Evolutionary conservation across 2,888 invertebrate species (phyloP), one percentile per base, ranked within the genome.

Genomic region (Strigamia crassipes): DNA sequence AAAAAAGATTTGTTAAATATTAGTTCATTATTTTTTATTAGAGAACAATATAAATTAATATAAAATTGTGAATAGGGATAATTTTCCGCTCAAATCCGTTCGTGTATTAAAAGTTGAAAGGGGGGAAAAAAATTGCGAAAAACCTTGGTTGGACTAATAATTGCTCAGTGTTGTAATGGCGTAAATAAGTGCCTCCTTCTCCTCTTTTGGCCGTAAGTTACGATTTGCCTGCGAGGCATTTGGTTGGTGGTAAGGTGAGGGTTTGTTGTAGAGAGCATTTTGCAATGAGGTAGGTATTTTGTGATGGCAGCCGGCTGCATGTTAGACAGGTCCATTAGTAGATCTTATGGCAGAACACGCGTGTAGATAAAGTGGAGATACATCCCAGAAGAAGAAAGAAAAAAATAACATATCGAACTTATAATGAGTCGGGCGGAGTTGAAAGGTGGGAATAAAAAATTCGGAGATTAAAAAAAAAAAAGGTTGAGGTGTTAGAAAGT

Each of bases 151-250:
- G 31, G 66, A 66, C 66, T 66, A 66, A 66, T 66, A 66, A 66
- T 66, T 66, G 66, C 66, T 66, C 66, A 66, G 66, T 66, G 66
- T 66, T 66, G 66, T 66, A 66, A 66, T 66, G 66, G 66, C 66
- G 66, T 66, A 66, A 66, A 66, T 66, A 66, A 66, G 66, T 66
- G 66, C 66, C 66, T 66, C 66, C 66, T 31, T 27, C 66, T 66
- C 27, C 66, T 66, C 66, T 66, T 66, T 66, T 66, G 66, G 27
- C 27, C 27, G 66, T 66, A 66, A 66, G 66, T 66, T 66, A 66
- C 66, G 66, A 66, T 23, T 66, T 66, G 66, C 66, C 66, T 66
- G 23, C 66, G 27, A 27, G 66, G 66, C 66, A 66, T 66, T 27
- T 6, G 31, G 66, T 66, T 66, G 66, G 18, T 61, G 61, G 61